Conservation (phyloP, 2,113 vertebrate species). For the Muntiacus reevesi region DNA sequence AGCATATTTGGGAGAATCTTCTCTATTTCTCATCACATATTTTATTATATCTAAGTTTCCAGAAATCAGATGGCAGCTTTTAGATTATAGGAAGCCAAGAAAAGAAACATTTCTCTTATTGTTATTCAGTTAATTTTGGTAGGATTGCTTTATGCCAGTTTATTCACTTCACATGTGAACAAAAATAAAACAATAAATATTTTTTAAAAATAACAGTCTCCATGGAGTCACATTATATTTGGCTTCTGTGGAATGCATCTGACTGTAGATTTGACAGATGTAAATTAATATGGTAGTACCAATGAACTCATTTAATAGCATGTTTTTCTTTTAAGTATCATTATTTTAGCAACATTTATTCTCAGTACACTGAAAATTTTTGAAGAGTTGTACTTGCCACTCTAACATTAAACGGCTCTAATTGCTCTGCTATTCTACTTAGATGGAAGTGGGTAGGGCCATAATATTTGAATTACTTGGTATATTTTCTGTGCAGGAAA, state of each 20-base stretch:
- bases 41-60: constrained; percentile 36
- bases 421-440: neutral
- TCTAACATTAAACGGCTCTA: constrained; percentile 3
- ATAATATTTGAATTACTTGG: neutral
- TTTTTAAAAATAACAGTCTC: constrained; percentile 56
- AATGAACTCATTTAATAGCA: constrained; percentile 32
- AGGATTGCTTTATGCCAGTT: constrained; percentile 40
- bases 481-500: constrained; percentile 8
- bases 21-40: neutral
- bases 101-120: constrained; percentile 43
- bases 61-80: constrained; percentile 45
- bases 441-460: neutral
- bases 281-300: constrained; percentile 48
- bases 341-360: constrained; percentile 52
- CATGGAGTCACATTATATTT: constrained; percentile 39
- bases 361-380: constrained; percentile 33
- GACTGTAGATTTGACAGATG: constrained; percentile 54
- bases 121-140: constrained; percentile 58
- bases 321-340: constrained; percentile 53
- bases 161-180: constrained; percentile 48
- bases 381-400: neutral
- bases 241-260: constrained; percentile 41
- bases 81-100: constrained; percentile 41
- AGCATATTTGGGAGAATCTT: neutral
- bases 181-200: constrained; percentile 63